Percentiles rank a stretch among this genome's conserved stretches.
Conservation (phyloP, 2,888 invertebrate species). For the Lutraria lutraria region DNA sequence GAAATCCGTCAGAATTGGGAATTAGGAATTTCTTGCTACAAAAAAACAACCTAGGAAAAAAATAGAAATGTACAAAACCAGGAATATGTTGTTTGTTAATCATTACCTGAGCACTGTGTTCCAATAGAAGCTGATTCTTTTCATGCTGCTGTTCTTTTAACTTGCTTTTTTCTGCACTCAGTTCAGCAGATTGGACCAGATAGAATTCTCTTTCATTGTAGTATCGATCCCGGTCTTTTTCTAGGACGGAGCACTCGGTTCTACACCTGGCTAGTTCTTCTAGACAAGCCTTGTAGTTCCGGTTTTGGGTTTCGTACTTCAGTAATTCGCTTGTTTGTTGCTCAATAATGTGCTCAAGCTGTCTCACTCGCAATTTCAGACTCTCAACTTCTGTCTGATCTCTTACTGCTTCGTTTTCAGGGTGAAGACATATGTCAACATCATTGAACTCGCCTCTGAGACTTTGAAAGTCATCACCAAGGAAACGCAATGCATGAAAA, state of each 20-base stretch:
- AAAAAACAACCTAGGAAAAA: no score
- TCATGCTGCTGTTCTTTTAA: conserved; percentile 9
- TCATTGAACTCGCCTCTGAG: not conserved
- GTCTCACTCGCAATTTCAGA: conserved; percentile 15
- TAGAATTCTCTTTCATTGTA: conserved; percentile 30
- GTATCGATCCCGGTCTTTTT: conserved; percentile 1
- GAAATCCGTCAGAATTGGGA: no score
- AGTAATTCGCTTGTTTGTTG: conserved; percentile 19
- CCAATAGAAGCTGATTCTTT: not conserved
- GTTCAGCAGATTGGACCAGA: conserved; percentile 12
- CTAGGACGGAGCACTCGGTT: not conserved
- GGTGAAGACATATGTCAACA: not conserved
- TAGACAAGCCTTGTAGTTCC: conserved; percentile 26
- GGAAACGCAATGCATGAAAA: not conserved
- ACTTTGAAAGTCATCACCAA: not conserved
- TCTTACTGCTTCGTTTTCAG: not conserved
- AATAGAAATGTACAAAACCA: no score
- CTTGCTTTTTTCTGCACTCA: not conserved
- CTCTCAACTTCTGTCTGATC: not conserved
- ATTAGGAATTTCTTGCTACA: no score
- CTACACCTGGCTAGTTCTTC: not conserved
- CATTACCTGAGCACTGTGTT: not conserved
- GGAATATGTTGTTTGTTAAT: not conserved
- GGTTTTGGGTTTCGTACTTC: not conserved
- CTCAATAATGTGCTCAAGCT: conserved; percentile 17